Base-by-base conservation (phyloP, 30 jellyfish, hydroid and myxozoan genomes). In the Cassiopea andromeda region DNA sequence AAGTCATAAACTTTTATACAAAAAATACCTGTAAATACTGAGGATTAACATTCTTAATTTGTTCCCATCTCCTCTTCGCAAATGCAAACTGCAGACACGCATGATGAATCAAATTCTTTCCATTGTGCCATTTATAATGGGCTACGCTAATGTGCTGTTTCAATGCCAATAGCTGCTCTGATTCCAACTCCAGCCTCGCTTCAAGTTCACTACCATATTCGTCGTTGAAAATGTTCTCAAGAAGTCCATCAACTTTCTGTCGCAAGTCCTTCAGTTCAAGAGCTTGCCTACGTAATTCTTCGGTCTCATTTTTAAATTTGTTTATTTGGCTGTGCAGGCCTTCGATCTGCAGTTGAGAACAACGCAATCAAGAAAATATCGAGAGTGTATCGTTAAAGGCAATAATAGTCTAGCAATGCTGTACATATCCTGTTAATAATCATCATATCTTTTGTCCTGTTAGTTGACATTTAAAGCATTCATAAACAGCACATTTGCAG, bases 171-270 rank as follows among this genome's bases (percentile, higher is more conserved):
- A 88, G 81, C 73, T 94, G 97, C 57, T 89, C 98, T n/a, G 88
- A 61, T 67, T 94, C 96, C 64, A 90, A 82, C 67, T 94, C 98
- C 19, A 94, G 97, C 38, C 93, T 89, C 47, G 83, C 97, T 44
- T 94, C 98, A 44, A 89, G 82, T 16, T 94, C 98, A 74, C 97
- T 89, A 38, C 98, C 98, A 69, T 94, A 94, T 44, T 85, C 97
- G 17, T 97, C 98, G 69, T 89, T 89, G 85, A 94, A 94, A 19
- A 89, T 78, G 81, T 75, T 78, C 89, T 89, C 98, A 2, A 94
- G 93, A n/a, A 94, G 79, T 43, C 96, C 97, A 50, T 94, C 98
- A 8, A 83, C 91, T 81, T 88, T 94, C 27, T 72, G 72, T 10
- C 93, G 91, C 85, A 89, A 81, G 67, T 78, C 96, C 44, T 70